Evolutionary conservation across 2,888 invertebrate genomes (phyloP), one percentile per base, ranked within the genome.

Genomic region (Eupithecia subfuscata): DNA sequence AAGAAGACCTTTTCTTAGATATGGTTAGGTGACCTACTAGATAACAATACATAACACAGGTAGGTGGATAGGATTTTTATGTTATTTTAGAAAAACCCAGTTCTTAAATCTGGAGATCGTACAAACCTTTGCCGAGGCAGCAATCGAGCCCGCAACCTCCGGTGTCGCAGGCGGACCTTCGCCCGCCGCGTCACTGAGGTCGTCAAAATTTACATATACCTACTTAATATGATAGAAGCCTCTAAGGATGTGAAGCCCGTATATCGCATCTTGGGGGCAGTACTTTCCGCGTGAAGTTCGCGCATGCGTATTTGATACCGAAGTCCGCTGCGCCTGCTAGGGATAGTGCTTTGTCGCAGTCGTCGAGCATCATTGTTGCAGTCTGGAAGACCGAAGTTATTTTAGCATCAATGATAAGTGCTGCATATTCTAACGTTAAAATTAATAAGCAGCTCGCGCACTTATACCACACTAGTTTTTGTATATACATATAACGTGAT

Each of bases 301-400:
- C 98, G 91, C 99, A 99, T 6, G 96, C 96, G 96, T 98, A 98
- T 75, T 93, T 92, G 18, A 96, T 95, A 0, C 97, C 97, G 14
- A 98, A 95, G 76, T 96, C 96, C 0, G 96, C 94, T 92, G 96
- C 91, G 90, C 96, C 90, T 88, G 96, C 96, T 43, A 99, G 90
- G 0, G 98, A 97, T 7, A 99, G 94, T 0, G 97, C 97, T 60
- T 97, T 96, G 89, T 99, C 99, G 87, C 99, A 99, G 63, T 97
- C 96, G 85, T 99, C 98, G 68, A 99, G 88, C 0, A 97, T 96
- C 48, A 99, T 89, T 0, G 97, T 97, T 0, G 97, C 98, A 2
- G 97, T 97, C 96, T 98, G 91, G 1, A 65, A 87, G 85, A 69
- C 79, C n/a, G n/a, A 75, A 22, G 69, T 18, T 9, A 11, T 22